Evolutionary conservation across 2,797 vertebrate genomes (phyloP).

Genomic region (Dendrocincla fuliginosa): DNA sequence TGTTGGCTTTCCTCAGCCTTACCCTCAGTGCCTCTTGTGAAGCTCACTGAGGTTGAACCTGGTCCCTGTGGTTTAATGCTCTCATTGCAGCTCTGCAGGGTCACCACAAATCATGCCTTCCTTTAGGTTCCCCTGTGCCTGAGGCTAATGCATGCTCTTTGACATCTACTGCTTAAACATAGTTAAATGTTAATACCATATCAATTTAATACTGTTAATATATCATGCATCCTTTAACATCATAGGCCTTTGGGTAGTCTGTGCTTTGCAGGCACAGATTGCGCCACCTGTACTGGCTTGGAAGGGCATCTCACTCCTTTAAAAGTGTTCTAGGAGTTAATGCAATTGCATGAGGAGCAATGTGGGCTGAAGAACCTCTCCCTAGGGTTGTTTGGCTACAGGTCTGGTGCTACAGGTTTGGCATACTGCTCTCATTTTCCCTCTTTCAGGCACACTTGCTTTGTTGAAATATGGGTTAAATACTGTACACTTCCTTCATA

Average conservation of each 20-base stretch:
- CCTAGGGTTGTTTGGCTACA: neutral
- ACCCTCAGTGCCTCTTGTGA: neutral
- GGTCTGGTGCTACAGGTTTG: neutral
- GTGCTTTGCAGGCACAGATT: neutral
- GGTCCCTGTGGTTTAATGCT: neutral
- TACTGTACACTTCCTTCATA: neutral
- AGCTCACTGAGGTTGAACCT: neutral
- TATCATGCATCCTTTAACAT: neutral
- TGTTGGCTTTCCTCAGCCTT: neutral
- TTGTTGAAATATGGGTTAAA: neutral
- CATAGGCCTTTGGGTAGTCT: rapidly evolving
- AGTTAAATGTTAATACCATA: neutral
- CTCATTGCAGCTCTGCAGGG: neutral
- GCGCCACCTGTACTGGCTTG: rapidly evolving
- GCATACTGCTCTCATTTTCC: neutral
- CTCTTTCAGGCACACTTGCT: neutral
- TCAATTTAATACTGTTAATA: neutral
- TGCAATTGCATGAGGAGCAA: neutral
- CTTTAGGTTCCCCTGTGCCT: neutral
- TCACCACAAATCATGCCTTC: neutral
- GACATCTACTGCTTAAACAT: neutral
- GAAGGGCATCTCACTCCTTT: neutral
- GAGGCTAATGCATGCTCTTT: neutral
- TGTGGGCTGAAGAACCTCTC: neutral
- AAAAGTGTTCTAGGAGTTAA: neutral